A percentile compares a stretch with the other conserved stretches of the same genome.
phyloP scores from a whole-genome alignment of 2,113 vertebrate species.

The Thamnophis sirtalis region DNA sequence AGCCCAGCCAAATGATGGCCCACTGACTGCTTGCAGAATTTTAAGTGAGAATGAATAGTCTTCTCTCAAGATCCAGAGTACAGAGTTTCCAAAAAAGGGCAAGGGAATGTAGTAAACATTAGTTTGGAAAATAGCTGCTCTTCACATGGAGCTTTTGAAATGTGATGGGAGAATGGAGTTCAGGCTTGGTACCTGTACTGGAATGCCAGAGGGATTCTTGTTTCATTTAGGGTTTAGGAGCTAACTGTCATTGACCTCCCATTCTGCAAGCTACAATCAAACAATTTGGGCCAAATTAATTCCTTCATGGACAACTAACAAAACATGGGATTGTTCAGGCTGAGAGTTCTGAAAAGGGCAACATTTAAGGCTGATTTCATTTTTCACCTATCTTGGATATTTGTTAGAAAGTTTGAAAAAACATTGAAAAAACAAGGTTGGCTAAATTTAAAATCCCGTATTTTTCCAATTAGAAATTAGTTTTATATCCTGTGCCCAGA shows the following conservation, averaged over 20 bases:
- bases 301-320: constrained; percentile 11
- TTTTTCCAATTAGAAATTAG: not conserved
- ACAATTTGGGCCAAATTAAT: not conserved
- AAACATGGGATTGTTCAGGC: constrained; percentile 12
- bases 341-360: not conserved
- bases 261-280: not conserved
- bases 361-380: not conserved
- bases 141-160: not conserved
- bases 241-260: not conserved
- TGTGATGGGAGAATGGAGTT: not conserved
- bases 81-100: not conserved
- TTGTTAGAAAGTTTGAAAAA: not conserved
- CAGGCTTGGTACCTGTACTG: not conserved
- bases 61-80: not conserved
- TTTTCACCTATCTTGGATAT: not conserved
- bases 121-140: not conserved
- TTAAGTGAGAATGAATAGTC: not conserved
- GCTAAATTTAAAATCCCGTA: not conserved
- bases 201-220: constrained; percentile 33
- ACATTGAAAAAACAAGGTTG: not conserved
- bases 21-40: not conserved
- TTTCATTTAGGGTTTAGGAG: not conserved
- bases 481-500: not conserved
- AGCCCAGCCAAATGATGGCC: not conserved
- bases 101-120: not conserved